These are phyloP conservation scores for Dipodomys stephensi DNA, from an alignment of 2,113 vertebrate genomes.

Conservation along the genomic window DNA sequence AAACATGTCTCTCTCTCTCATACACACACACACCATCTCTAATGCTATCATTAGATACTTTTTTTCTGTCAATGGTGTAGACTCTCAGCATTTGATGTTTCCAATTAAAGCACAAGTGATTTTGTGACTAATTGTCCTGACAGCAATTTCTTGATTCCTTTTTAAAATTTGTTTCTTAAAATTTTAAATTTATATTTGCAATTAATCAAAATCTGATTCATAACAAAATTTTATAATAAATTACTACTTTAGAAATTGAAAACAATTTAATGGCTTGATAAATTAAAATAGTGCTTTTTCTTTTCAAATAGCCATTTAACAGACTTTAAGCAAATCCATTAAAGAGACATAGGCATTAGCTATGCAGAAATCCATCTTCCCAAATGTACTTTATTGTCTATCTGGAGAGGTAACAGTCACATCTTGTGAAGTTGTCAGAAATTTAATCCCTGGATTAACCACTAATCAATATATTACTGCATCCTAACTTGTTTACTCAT, in stretches of 20 bases:
- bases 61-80: neutral
- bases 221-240: slow-evolving; percentile 29
- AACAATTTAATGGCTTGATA: neutral
- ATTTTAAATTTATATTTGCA: neutral
- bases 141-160: neutral
- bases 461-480: neutral
- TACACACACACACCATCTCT: neutral
- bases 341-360: neutral
- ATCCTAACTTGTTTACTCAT: neutral
- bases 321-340: slow-evolving; percentile 9
- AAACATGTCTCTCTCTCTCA: neutral
- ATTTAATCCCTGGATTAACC: neutral
- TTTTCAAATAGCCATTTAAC: slow-evolving; percentile 44
- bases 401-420: too few relatives aligned
- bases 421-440: neutral
- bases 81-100: neutral
- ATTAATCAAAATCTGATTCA: neutral
- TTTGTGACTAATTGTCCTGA: neutral
- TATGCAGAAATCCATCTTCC: neutral
- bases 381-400: neutral
- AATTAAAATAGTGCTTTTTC: neutral
- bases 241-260: slow-evolving; percentile 41
- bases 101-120: neutral
- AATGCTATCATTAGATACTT: neutral
- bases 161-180: neutral